Base-by-base conservation (phyloP, 1,140 invertebrate genomes). In the Zaprionus tsacasi region DNA sequence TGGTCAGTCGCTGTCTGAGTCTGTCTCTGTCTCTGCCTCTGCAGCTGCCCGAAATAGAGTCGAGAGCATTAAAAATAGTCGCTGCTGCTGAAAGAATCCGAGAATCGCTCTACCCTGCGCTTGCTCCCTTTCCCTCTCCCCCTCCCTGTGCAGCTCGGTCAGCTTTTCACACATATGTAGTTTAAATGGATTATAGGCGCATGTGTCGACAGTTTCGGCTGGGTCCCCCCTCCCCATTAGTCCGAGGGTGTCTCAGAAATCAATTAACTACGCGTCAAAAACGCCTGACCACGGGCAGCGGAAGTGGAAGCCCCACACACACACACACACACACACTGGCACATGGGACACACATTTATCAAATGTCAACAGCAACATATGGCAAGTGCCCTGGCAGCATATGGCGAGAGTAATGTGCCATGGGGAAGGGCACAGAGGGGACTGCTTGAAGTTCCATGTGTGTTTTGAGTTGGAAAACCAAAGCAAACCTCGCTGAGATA, bases 181-280 rank as follows among this genome's bases (percentile, higher is more conserved):
- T 81, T 87, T 87, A 87, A 87, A 78, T 87, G 80, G 83, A 87
- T 87, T 88, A 88, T 75, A 61, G 66, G 52, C 72, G 48, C 70
- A 71, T 76, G 61, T 82, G 72, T 68, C 63, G 56, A 68, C 65
- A 55, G 58, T 48, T 71, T 56, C 7, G 64, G 61, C 43, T 76
- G 48, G 38, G 64, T 35, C 52, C 21, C 21, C 2, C 21, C n/a
- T n/a, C 21, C 21, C 17, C n/a, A 45, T 43, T 40, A 57, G 71
- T 40, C 52, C 57, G 45, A 45, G 59, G 67, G 71, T 21, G 70
- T 75, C 83, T 78, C 67, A 73, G 85, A 89, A 87, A 87, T 87
- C 83, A 87, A 87, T 87, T 87, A 88, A 87, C 80, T 87, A 69
- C 81, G 83, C 74, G 80, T 75, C 74, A 66, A 79, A 75, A 74